Evolutionary conservation across 2,113 vertebrate species (phyloP).

Genomic region (Tupaia tana): DNA sequence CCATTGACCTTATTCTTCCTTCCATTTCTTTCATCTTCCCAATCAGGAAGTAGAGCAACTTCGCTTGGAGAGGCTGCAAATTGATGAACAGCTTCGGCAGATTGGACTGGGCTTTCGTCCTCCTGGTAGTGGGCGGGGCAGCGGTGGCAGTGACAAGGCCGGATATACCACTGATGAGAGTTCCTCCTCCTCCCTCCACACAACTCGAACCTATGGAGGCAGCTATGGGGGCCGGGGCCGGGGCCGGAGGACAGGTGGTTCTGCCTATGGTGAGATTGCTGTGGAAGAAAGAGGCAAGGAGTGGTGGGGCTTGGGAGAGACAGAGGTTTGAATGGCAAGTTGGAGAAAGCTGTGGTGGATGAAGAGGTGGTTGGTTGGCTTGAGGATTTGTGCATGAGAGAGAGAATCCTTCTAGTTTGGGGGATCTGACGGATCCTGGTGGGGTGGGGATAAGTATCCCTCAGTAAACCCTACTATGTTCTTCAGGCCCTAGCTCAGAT

Average conservation of each 20-base stretch:
- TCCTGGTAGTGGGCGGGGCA: slow-evolving; percentile 87
- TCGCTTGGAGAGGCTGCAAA: slow-evolving; percentile 93
- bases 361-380: not conserved
- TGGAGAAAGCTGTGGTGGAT: not conserved
- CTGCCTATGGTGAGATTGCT: slow-evolving; percentile 89
- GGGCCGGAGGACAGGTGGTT: slow-evolving; percentile 86
- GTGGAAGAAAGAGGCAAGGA: not conserved
- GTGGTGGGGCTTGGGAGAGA: not conserved
- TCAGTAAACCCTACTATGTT: not conserved
- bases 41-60: slow-evolving; percentile 94
- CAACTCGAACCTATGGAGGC: slow-evolving; percentile 91
- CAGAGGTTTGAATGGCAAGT: not conserved
- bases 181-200: slow-evolving; percentile 91
- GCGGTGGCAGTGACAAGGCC: slow-evolving; percentile 70
- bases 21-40: not conserved
- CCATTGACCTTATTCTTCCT: not conserved
- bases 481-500: slow-evolving; percentile 92
- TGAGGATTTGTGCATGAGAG: not conserved
- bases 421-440: not conserved
- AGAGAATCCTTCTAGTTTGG: not conserved
- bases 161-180: slow-evolving; percentile 91
- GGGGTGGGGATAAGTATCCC: not conserved
- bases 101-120: slow-evolving; percentile 92
- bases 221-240: slow-evolving; percentile 89
- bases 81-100: slow-evolving; percentile 95